A percentile compares a stretch with the other conserved stretches of the same genome.
phyloP scores from a whole-genome alignment of 1,140 invertebrate genomes.

The Aplysia californica region DNA sequence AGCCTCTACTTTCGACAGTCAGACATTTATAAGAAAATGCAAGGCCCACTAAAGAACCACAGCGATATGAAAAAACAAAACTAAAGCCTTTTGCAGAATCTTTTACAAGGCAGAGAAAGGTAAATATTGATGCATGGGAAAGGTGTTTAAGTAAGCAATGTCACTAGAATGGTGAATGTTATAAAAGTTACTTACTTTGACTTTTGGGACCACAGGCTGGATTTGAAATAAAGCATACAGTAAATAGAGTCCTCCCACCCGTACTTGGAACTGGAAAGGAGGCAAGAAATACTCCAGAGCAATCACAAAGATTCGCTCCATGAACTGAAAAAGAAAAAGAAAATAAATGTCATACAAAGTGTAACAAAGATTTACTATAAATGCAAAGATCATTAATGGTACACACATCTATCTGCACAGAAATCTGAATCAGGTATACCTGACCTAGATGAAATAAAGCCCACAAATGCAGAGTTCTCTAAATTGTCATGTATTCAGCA shows the following conservation, averaged over 20 bases:
- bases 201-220: constrained; percentile 36
- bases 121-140: no score
- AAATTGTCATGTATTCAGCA: not conserved
- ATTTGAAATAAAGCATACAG: constrained; percentile 40
- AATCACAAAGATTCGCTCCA: constrained; percentile 33
- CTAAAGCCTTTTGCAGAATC: no score
- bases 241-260: constrained; percentile 41
- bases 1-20: no score
- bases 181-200: constrained; percentile 31
- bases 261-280: constrained; percentile 40
- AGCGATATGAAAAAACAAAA: no score
- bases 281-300: constrained; percentile 39
- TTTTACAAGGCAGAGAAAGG: no score
- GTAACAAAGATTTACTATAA: not conserved
- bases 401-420: not conserved
- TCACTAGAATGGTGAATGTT: no score
- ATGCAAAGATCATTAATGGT: not conserved
- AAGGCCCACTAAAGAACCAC: no score
- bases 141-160: no score
- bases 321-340: constrained; percentile 34
- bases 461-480: not conserved
- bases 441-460: not conserved
- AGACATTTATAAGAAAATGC: no score
- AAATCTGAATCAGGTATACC: not conserved
- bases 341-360: constrained; percentile 3